Base-by-base conservation (phyloP, 2,888 invertebrate genomes). In the Tetanocera ferruginea region DNA sequence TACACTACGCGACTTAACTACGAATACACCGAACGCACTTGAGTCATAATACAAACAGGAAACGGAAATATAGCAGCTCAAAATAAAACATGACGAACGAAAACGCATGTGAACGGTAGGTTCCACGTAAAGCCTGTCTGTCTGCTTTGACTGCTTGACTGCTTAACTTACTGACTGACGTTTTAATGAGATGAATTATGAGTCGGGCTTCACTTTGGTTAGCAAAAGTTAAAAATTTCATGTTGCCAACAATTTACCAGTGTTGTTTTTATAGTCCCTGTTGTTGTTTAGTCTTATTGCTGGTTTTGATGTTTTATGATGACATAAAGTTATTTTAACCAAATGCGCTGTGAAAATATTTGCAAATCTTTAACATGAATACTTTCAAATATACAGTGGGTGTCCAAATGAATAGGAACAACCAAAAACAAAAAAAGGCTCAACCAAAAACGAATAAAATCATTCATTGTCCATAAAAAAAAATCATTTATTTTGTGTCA, bases 111-210 rank as follows among this genome's bases (percentile, higher is more conserved):
- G 57, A 23, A 60, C 23, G 57, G 43, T 43, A 6, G 14, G n/a
- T 67, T n/a, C 9, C 11, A 37, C 14, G 11, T 31, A 31, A 37
- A 14, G 49, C 11, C 25, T 43, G 19, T 49, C 43, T 64, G 17
- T 0, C 23, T 17, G 23, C 34, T 34, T 64, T 64, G 11, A 17
- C 64, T 31, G 34, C 3, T 19, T 37, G 43, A 11, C 43, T 43
- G 43, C 11, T 17, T 51, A 23, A 76, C 55, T 66, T 49, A 31
- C 72, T 57, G 72, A 23, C 57, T 34, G 67, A 76, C 76, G 62
- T 78, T 78, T 77, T 79, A 79, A 76, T 72, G 73, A 78, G 78
- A 76, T 80, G 64, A 79, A 76, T 78, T 78, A 79, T 76, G 72
- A 49, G 11, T 11, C 11, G 8, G 43, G n/a, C 64, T 31, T 19